Conservation (phyloP, 2,888 invertebrate genomes). For the Keiferia lycopersicella region DNA sequence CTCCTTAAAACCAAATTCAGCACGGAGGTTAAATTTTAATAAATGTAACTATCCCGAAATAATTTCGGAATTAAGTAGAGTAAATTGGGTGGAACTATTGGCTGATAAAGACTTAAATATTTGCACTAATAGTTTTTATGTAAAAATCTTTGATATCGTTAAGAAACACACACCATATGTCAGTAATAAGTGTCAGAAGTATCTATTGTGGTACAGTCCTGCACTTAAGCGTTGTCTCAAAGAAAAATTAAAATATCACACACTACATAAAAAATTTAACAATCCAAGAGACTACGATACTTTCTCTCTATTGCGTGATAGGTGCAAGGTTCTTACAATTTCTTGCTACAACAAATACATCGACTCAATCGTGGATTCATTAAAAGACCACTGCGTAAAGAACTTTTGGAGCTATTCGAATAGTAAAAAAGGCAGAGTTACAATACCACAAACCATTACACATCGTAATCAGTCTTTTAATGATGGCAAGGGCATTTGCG, state of each 20-base stretch:
- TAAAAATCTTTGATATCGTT: neutral
- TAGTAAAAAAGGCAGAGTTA: constrained; percentile 8
- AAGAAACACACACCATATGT: neutral
- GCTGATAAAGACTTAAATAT: neutral
- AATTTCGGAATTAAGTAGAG: no score
- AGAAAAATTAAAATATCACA: constrained; percentile 1
- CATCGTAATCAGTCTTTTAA: neutral
- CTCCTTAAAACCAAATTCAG: neutral
- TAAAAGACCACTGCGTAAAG: constrained; percentile 7
- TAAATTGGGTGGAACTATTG: no score
- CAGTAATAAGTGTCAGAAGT: neutral
- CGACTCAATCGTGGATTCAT: neutral
- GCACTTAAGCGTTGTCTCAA: neutral
- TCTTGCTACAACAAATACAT: neutral
- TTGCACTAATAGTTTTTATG: neutral
- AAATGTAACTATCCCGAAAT: neutral
- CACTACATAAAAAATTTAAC: neutral
- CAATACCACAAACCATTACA: constrained; percentile 19
- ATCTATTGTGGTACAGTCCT: neutral
- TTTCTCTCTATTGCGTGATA: neutral
- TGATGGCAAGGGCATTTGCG: constrained; percentile 1
- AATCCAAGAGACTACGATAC: constrained; percentile 10
- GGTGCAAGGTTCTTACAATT: neutral
- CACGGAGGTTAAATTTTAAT: neutral
- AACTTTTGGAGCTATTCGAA: constrained; percentile 21